Evolutionary conservation across 2,888 invertebrate genomes (phyloP).

Genomic region (Drosophila longiperda): DNA sequence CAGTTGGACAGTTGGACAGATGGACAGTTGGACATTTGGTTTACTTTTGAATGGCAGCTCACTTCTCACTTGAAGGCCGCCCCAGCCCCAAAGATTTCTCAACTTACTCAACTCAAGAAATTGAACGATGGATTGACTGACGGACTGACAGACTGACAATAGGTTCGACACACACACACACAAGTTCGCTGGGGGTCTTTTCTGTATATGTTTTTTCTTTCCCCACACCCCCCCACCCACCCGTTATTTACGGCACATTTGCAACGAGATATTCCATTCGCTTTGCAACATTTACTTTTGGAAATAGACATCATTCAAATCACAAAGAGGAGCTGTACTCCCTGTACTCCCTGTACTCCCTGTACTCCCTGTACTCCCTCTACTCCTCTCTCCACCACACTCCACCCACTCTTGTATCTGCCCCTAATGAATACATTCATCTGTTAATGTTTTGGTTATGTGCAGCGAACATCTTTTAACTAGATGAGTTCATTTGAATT

Average conservation of each 20-base stretch:
- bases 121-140: constrained; percentile 11
- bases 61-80: constrained; percentile 43
- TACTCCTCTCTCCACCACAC: not conserved
- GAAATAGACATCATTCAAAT: constrained; percentile 74
- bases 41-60: constrained; percentile 41
- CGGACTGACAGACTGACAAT: constrained; percentile 8
- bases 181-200: constrained; percentile 69
- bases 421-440: constrained; percentile 43
- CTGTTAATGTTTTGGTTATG: constrained; percentile 52
- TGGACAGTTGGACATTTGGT: constrained; percentile 14
- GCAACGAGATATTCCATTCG: constrained; percentile 51
- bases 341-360: too few relatives aligned
- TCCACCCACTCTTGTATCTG: not conserved
- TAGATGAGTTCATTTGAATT: constrained; percentile 41
- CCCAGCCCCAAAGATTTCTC: constrained; percentile 4
- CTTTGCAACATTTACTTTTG: constrained; percentile 73
- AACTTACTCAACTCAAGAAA: constrained; percentile 33
- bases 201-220: constrained; percentile 15
- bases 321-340: constrained; percentile 6
- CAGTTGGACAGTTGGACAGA: constrained; percentile 27
- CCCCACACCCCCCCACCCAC: too few relatives aligned
- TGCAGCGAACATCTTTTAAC: constrained; percentile 33
- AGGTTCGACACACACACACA: constrained; percentile 8
- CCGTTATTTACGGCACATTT: constrained; percentile 73
- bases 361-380: not conserved